Evolutionary conservation across 2,888 invertebrate genomes (phyloP), one percentile per base, ranked within the genome.

Genomic region (Nycteola revayana): DNA sequence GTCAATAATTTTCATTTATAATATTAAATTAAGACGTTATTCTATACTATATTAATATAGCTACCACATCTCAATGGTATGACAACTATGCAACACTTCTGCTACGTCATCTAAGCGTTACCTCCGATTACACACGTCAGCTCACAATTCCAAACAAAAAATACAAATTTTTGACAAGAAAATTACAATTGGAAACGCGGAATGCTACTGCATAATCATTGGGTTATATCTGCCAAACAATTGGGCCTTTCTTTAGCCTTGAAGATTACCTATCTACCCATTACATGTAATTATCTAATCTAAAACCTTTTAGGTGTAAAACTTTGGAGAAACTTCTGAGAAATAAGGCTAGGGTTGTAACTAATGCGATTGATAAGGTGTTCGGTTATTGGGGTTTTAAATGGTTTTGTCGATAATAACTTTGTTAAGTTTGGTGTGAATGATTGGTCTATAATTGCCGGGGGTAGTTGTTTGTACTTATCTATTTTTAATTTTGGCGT

Each of bases 261-360:
- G 60, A 54, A 63, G 60, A 53, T 60, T 53, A 63, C 63, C 72
- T 75, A 76, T 75, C 70, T 68, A 60, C 71, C 66, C 67, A 66
- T 76, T 78, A 76, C 77, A 59, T 82, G 71, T 87, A 87, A 88
- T 88, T 87, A 87, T 82, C 80, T 76, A 83, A 84, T 87, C 87
- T 67, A 83, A 86, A 88, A 88, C 86, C 87, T 88, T 87, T 88
- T 88, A 88, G 69, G 66, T 75, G 76, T 67, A 69, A 69, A 78
- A 62, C 58, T 66, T 60, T 71, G 66, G 60, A 76, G 74, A 77
- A 66, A 78, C 72, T 87, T 87, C 84, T 80, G 61, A 87, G 88
- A 86, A 86, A 46, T 23, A 32, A 70, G 32, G 35, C 21, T 52
- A 58, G 60, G 59, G 64, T 53, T 49, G 42, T 39, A 47, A 46